Evolutionary conservation across 2,888 invertebrate species (phyloP).

Genomic region (Laothoe populi): DNA sequence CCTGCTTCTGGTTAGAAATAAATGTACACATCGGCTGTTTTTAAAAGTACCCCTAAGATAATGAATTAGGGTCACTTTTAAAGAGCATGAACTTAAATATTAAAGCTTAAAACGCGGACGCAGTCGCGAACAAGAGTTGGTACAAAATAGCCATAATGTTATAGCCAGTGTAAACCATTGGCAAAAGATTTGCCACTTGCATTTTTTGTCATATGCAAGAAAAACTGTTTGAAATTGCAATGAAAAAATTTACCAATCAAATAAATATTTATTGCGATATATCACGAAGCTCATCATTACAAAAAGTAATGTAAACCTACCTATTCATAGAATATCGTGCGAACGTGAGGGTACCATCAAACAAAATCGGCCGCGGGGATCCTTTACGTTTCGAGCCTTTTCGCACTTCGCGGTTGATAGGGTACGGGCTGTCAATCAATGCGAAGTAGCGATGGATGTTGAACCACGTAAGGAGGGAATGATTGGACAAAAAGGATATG

Average conservation of each 20-base stretch:
- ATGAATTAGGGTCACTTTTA: too few species aligned
- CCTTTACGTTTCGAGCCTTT: slow-evolving; percentile 9
- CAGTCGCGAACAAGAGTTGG: too few species aligned
- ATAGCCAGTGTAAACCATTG: too few species aligned
- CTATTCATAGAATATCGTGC: neutral
- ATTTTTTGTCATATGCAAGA: too few species aligned
- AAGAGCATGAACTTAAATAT: too few species aligned
- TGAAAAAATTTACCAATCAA: neutral
- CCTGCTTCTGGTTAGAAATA: too few species aligned
- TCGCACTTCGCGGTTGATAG: slow-evolving; percentile 16
- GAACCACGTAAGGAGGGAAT: neutral
- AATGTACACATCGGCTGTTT: too few species aligned
- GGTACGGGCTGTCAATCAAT: slow-evolving; percentile 9
- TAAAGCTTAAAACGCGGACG: too few species aligned
- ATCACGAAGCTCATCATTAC: neutral
- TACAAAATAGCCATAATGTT: too few species aligned
- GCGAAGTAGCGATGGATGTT: slow-evolving; percentile 12
- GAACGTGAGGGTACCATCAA: neutral
- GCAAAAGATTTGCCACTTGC: too few species aligned
- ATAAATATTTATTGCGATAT: neutral
- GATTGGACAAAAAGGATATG: neutral
- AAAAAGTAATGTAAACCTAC: neutral
- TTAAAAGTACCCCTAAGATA: too few species aligned
- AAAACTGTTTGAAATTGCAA: too few species aligned
- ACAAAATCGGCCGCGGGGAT: neutral